Evolutionary conservation across 2,797 vertebrate species (phyloP), one percentile per base, ranked within the genome.

Genomic region (Babyrousa celebensis): DNA sequence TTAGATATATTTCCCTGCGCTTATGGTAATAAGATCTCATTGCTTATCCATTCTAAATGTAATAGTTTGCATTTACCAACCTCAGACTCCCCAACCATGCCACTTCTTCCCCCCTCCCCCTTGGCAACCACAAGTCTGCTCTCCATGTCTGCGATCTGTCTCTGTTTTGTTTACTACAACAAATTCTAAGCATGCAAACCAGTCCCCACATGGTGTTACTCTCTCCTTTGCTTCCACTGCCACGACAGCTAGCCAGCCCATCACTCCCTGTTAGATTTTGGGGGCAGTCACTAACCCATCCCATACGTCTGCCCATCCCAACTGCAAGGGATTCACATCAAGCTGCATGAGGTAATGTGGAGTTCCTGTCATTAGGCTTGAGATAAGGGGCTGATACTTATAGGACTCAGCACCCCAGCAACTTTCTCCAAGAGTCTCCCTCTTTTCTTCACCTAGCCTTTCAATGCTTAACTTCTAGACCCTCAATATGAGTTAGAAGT

Each of bases 181-280:
- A 72, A 94, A 80, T 60, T 87, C 56, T 36, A 74, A n/a, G 36
- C 86, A 94, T 8, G 3, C 15, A 77, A 96, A 75, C 58, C 67
- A 72, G 43, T 89, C 43, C 29, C 18, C 20, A 67, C 4, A 12
- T 4, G 65, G 7, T 15, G 36, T 10, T 27, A 63, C 16, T 94
- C 71, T 65, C 65, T 40, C 48, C n/a, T 48, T 54, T 1, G 1
- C 1, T 18, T 72, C 52, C 43, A 82, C 29, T 70, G 54, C 16
- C 65, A 72, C 21, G 43, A 67, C 2, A 60, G 8, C 52, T 60
- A 77, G 48, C 12, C 32, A 91, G 54, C 3, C 15, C 32, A 72
- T n/a, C 7, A 16, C 54, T 60, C 23, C 11, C 16, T 78, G 65
- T 63, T 85, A 71, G 16, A 58, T 40, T 74, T 75, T 29, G 5